These are phyloP conservation scores for Elachura formosa DNA, from an alignment of 2,113 vertebrate genomes.

Conservation along the genomic window DNA sequence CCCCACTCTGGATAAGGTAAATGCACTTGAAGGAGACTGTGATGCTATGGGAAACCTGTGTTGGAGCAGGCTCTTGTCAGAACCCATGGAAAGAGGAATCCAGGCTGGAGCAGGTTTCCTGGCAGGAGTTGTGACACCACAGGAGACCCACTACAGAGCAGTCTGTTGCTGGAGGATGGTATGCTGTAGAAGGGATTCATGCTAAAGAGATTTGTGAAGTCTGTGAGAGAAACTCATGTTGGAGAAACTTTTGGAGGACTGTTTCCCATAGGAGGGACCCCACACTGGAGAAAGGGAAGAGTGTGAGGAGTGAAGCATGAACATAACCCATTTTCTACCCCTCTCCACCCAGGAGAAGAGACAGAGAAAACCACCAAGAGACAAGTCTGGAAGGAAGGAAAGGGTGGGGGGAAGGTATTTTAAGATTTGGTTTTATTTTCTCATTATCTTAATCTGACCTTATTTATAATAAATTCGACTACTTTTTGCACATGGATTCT, in stretches of 20 bases:
- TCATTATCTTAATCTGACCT: background rate
- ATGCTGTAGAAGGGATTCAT: too few relatives aligned
- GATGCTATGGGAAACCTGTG: background rate
- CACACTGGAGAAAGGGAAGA: background rate
- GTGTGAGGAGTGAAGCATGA: background rate
- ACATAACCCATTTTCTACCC: background rate
- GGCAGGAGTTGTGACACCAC: background rate
- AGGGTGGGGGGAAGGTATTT: background rate
- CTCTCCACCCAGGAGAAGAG: background rate
- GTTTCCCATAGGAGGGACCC: background rate
- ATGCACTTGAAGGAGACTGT: background rate
- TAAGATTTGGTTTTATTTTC: background rate
- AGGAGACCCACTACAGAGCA: background rate
- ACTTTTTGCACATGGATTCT: background rate
- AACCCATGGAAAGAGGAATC: background rate
- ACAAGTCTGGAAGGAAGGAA: background rate
- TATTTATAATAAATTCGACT: background rate
- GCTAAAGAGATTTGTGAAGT: background rate
- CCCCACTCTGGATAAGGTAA: background rate
- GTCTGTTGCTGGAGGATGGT: background rate
- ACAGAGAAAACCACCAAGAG: background rate
- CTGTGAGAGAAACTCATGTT: background rate
- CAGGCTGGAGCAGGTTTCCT: background rate
- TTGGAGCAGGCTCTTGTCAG: background rate
- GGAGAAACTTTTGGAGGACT: background rate